Evolutionary conservation across 2,888 invertebrate species (phyloP).

Genomic region (Adineta ricciae): DNA sequence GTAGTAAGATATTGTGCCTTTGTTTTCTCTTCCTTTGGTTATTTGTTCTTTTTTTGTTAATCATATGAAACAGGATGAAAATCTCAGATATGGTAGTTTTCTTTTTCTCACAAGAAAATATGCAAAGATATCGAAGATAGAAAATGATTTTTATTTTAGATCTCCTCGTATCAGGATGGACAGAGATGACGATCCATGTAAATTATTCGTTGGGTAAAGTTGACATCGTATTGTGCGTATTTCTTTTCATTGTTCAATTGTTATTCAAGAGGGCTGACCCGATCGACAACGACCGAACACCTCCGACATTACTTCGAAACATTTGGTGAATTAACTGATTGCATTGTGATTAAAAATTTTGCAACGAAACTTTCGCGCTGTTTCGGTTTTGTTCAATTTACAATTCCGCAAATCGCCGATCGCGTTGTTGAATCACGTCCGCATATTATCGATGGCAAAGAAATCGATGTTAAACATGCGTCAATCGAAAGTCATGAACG

Average conservation of each 20-base stretch:
- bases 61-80: not conserved
- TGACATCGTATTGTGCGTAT: not conserved
- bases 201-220: slow-evolving; percentile 17
- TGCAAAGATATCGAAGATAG: not conserved
- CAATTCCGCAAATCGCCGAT: not conserved
- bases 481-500: slow-evolving; percentile 7
- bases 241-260: not conserved
- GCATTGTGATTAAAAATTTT: not conserved
- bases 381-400: slow-evolving; percentile 7
- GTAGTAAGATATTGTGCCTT: not conserved
- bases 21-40: not conserved
- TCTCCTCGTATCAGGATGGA: not conserved
- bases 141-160: not conserved
- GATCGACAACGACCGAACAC: not conserved
- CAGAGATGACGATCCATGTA: slow-evolving; percentile 20
- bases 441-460: slow-evolving; percentile 16
- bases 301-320: not conserved
- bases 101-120: not conserved
- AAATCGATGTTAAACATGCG: slow-evolving; percentile 22
- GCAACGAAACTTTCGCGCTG: not conserved
- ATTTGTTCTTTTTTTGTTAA: not conserved
- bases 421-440: not conserved
- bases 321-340: slow-evolving; percentile 13
- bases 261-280: not conserved
- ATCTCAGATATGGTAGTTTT: not conserved